Evolutionary conservation across 2,797 vertebrate species (phyloP), one percentile per base, ranked within the genome.

Genomic region (Paratrypauchen microcephalus): DNA sequence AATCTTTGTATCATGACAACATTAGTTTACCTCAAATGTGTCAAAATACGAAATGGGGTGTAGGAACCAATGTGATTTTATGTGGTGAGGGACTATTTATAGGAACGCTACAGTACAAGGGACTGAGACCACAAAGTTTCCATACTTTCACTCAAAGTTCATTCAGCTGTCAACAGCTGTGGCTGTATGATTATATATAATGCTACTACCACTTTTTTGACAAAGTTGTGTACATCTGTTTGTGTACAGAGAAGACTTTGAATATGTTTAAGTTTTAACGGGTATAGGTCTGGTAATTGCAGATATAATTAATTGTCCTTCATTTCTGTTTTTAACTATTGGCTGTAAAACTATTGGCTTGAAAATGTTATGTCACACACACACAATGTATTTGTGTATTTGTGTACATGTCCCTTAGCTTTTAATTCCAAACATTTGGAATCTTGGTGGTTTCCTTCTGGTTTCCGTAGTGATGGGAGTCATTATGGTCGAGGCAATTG

Each of bases 391-490:
- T 71, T 36, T 73, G 30, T 72, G 60, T 69, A 1, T 68, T 23
- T 70, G 41, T 75, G 58, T 21, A 9, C 58, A 30, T 11, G 64
- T 48, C 28, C 81, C 68, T 78, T 63, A 58, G 65, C 64, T 64
- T 72, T 73, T 78, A 83, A 89, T 86, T 87, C 90, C 89, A 84
- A 88, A 87, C 62, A 70, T 79, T 79, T 83, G 83, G 86, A 92
- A 88, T 89, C 87, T 77, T 83, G 69, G 85, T 84, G 86, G 90
- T 89, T 91, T 91, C 82, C 79, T 47, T 86, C 63, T 87, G 79
- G 80, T 90, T 93, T 92, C 86, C 63, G 59, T 80, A 69, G 77
- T 36, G 63, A 78, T 90, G 75, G 86, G 86, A 88, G 77, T 81
- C 69, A 79, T 78, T 23, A 62, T 77, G 81, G 80, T 71, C 59